phyloP scores from a whole-genome alignment of 2,113 vertebrate genomes.

The Hippocampus abdominalis region DNA sequence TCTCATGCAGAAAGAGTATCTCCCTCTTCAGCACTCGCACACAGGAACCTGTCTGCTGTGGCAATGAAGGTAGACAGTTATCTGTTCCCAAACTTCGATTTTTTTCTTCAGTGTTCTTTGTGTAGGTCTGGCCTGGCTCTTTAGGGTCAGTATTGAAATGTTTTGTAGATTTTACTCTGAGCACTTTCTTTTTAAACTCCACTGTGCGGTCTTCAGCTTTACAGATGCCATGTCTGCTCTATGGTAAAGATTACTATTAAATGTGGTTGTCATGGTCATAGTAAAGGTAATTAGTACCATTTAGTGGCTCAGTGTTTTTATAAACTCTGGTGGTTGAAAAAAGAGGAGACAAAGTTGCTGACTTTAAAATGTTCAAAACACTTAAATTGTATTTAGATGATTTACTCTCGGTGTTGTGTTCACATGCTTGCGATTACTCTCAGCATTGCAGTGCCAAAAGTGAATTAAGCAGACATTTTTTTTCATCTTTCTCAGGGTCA shows the following conservation, averaged over 20 bases:
- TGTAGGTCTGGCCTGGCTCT: not conserved
- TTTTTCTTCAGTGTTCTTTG: not conserved
- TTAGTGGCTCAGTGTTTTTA: too few relatives aligned
- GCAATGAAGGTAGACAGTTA: conserved; percentile 54
- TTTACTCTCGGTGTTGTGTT: not conserved
- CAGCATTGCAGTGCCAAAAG: not conserved
- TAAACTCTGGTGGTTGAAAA: too few relatives aligned
- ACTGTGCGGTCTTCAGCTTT: not conserved
- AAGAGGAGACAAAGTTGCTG: too few relatives aligned
- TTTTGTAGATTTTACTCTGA: too few relatives aligned
- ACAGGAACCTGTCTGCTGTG: conserved; percentile 61
- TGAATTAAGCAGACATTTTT: not conserved
- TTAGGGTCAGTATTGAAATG: not conserved
- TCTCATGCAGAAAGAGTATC: conserved; percentile 36
- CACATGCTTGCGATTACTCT: not conserved
- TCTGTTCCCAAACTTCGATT: not conserved
- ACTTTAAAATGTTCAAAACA: too few relatives aligned
- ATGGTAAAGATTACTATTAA: too few relatives aligned
- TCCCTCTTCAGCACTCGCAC: conserved; percentile 35
- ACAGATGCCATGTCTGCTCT: not conserved
- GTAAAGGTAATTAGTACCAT: too few relatives aligned
- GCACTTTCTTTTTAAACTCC: not conserved
- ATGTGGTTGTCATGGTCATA: too few relatives aligned
- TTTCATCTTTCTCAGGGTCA: conserved; percentile 43
- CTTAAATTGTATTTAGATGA: not conserved